Evolutionary conservation across 2,888 invertebrate species (phyloP).

Genomic region (Euzophera pinguis): DNA sequence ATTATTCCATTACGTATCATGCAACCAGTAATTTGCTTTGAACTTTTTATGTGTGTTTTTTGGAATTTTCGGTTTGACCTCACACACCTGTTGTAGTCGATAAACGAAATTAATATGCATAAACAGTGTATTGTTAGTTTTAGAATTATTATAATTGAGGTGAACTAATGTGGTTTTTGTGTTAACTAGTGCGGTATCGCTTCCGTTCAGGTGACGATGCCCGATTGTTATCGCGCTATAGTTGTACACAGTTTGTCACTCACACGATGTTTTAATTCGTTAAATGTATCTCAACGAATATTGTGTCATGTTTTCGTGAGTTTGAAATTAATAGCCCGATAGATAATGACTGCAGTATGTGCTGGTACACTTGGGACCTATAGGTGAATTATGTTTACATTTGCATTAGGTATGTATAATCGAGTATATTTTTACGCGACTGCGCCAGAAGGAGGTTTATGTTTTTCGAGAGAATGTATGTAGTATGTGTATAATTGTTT

Average conservation of each 20-base stretch:
- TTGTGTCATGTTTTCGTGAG: constrained; percentile 35
- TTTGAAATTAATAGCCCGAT: constrained; percentile 47
- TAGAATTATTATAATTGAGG: constrained; percentile 41
- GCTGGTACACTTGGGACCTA: constrained; percentile 36
- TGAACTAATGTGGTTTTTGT: constrained; percentile 73
- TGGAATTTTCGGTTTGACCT: background rate
- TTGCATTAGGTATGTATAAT: constrained; percentile 18
- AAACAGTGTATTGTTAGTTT: constrained; percentile 33
- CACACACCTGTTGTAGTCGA: constrained; percentile 17
- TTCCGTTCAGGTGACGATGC: constrained; percentile 73
- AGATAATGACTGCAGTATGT: constrained; percentile 41
- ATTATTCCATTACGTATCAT: constrained; percentile 34
- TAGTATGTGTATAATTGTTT: too few species aligned
- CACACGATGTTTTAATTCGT: constrained; percentile 36
- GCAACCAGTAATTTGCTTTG: constrained; percentile 8
- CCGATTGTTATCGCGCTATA: constrained; percentile 45
- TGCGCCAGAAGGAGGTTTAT: too few species aligned
- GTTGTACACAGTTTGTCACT: constrained; percentile 57
- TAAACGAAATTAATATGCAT: constrained; percentile 36
- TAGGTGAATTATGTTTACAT: constrained; percentile 43
- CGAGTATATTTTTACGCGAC: constrained; percentile 20
- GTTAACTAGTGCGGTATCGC: constrained; percentile 48
- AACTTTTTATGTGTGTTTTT: constrained; percentile 3
- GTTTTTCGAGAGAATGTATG: too few species aligned
- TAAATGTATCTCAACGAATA: constrained; percentile 27